A percentile compares a stretch with the other conserved stretches of the same genome.
Evolutionary conservation across 2,888 invertebrate genomes (phyloP).

Genomic region (Pseudanteris insignis): DNA sequence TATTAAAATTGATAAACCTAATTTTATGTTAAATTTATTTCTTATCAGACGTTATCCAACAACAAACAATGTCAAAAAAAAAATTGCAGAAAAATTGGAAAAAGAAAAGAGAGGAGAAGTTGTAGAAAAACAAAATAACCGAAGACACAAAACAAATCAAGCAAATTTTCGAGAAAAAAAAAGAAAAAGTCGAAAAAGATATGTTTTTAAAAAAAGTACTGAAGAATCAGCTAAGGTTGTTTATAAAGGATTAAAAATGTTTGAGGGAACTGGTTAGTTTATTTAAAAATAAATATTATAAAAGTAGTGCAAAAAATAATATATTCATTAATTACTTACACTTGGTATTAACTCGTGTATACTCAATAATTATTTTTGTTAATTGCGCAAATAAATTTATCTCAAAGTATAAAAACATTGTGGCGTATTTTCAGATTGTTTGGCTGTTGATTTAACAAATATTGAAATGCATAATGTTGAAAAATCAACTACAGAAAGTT

Average conservation of each 20-base stretch:
- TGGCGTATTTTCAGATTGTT: no score
- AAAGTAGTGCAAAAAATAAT: no score
- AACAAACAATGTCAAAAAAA: slow-evolving; percentile 73
- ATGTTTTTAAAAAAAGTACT: slow-evolving; percentile 1
- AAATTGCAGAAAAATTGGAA: slow-evolving; percentile 73
- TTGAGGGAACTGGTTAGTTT: slow-evolving; percentile 67
- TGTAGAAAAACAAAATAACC: slow-evolving; percentile 59
- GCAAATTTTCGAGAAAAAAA: slow-evolving; percentile 27
- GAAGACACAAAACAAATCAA: neutral
- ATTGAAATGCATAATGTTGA: slow-evolving; percentile 1
- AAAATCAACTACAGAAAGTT: neutral
- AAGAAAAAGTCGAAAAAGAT: slow-evolving; percentile 34
- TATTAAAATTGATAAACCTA: no score
- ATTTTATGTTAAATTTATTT: no score
- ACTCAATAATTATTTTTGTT: no score
- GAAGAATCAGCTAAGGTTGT: slow-evolving; percentile 1
- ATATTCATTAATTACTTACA: no score
- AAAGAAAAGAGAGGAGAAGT: slow-evolving; percentile 80
- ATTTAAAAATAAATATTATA: no score
- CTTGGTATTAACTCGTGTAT: no score
- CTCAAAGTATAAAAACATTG: no score
- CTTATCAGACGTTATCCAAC: slow-evolving; percentile 80
- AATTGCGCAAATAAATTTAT: no score
- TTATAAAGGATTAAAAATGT: slow-evolving; percentile 66
- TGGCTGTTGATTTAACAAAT: no score